phyloP scores from a whole-genome alignment of 1,140 invertebrate species.

The Semibalanus balanoides region DNA sequence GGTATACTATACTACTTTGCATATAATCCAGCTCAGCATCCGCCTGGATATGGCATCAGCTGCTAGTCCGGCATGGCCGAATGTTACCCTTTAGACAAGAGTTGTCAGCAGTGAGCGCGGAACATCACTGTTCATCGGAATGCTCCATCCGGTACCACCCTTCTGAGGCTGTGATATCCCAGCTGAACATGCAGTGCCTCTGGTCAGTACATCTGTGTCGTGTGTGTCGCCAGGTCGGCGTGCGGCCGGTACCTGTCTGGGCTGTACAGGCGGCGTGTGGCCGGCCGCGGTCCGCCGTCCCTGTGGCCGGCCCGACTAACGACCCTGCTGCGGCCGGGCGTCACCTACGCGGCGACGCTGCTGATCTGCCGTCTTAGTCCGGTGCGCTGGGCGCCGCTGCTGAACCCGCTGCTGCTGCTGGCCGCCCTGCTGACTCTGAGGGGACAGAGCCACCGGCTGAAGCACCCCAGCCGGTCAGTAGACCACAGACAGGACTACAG shows the following conservation, averaged over 20 bases:
- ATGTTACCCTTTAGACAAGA: too few species aligned
- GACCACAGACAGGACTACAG: too few species aligned
- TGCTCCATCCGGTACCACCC: too few species aligned
- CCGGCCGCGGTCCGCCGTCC: neutral
- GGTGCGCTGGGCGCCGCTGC: neutral
- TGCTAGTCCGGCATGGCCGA: too few species aligned
- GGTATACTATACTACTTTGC: too few species aligned
- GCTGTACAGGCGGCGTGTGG: neutral
- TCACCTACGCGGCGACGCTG: neutral
- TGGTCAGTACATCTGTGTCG: too few species aligned
- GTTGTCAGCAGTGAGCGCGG: too few species aligned
- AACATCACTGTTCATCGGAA: too few species aligned
- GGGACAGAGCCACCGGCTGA: neutral
- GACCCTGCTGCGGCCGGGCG: neutral
- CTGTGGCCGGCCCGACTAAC: neutral
- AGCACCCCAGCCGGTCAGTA: neutral
- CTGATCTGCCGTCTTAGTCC: neutral
- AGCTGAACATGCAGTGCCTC: too few species aligned
- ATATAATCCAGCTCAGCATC: too few species aligned
- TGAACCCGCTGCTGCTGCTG: neutral
- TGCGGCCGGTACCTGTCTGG: neutral
- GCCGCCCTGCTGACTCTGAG: neutral
- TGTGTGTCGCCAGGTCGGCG: neutral
- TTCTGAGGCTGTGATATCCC: too few species aligned
- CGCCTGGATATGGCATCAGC: too few species aligned